phyloP scores from a whole-genome alignment of 2,797 vertebrate genomes.

The Acanthurus tractus region DNA sequence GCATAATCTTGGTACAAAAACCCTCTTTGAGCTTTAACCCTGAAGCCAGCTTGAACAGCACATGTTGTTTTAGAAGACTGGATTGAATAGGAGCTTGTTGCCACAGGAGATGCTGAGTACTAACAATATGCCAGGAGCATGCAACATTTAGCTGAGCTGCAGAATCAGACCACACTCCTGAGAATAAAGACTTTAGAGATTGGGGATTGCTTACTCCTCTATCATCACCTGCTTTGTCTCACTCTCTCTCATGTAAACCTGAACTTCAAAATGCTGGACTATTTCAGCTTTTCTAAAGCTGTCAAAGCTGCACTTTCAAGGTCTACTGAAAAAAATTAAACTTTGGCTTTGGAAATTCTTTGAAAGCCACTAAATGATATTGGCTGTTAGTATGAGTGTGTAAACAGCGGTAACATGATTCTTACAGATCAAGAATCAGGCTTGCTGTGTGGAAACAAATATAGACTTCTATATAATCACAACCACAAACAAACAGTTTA shows the following conservation, averaged over 20 bases:
- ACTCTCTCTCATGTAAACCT: background rate
- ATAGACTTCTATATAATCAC: background rate
- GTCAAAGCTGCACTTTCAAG: conserved; percentile 56
- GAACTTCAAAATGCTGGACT: conserved; percentile 50
- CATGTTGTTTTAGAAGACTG: conserved; percentile 37
- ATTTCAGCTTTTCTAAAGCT: conserved; percentile 40
- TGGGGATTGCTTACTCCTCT: conserved; percentile 56
- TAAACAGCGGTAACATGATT: conserved; percentile 18
- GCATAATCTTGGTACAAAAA: conserved; percentile 20
- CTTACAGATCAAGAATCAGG: conserved; percentile 8
- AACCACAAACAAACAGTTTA: too few species aligned
- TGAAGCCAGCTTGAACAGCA: conserved; percentile 39
- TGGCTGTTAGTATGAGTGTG: conserved; percentile 17
- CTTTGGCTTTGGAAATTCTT: conserved; percentile 30
- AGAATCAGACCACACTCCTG: conserved; percentile 47
- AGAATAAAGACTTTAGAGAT: conserved; percentile 62
- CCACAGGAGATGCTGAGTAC: conserved; percentile 54
- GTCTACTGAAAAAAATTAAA: conserved; percentile 40
- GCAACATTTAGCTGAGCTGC: conserved; percentile 41
- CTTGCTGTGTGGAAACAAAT: conserved; percentile 6
- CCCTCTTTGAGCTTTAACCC: conserved; percentile 46
- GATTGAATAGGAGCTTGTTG: conserved; percentile 42
- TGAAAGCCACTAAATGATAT: conserved; percentile 39
- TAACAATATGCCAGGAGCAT: conserved; percentile 42
- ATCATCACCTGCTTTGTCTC: conserved; percentile 21